Evolutionary conservation across 1,140 invertebrate genomes (phyloP), one percentile per base, ranked within the genome.

Genomic region (Aphidius ervi): DNA sequence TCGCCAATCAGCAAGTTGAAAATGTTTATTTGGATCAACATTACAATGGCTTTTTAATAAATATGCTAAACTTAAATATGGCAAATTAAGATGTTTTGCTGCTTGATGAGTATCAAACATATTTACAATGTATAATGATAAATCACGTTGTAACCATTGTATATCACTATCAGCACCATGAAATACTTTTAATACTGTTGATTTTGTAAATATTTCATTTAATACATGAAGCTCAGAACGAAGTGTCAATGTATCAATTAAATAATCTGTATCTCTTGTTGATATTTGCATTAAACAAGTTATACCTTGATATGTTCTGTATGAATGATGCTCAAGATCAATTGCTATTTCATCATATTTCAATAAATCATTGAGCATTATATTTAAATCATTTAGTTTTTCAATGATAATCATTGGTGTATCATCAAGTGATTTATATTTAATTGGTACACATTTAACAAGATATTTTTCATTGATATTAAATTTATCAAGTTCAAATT

Each of bases 21-120:
- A 95, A 59, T 88, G 85, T 79, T 99, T 99, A 69, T 98, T 88
- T 2, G 89, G 83, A 64, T 87, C 79, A 9, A 96, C 78, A 23
- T 86, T 78, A 73, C 94, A 95, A 73, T 93, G 97, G 46, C 83
- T 79, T 64, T 88, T 82, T 7, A 99, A 75, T 4, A 99, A 77
- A 77, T 88, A 88, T 1, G 89, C 86, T 37, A 99, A 81, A 20
- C 92, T 94, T 4, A 89, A 81, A 41, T 86, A 84, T 0, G 86
- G 79, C 63, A 92, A 83, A n/a, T 85, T 82, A 0, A 99, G 79
- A 0, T 86, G 79, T 64, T 89, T 86, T 0, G 94, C 87, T 0
- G 95, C 96, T 70, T 92, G 87, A 74, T 94, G 86, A 0, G 97
- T 99, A 74, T 99, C 97, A 77, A 99, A 98, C 87, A 99, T 88